Evolutionary conservation across 2,888 invertebrate species (phyloP).

Genomic region (Nebria salina): DNA sequence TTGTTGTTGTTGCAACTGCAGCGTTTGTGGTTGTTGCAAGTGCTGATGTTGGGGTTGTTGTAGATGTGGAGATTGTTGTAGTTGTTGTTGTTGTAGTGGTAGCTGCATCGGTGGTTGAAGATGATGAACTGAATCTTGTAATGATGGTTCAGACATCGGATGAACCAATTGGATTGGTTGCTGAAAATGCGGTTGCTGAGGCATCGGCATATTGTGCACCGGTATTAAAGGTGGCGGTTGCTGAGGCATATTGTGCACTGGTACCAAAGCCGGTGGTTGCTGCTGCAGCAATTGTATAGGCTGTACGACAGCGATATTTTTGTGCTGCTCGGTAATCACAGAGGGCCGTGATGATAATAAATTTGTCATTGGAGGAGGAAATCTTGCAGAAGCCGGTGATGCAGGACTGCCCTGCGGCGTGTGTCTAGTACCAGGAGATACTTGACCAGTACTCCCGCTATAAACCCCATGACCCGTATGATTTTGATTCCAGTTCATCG

Average conservation of each 20-base stretch:
- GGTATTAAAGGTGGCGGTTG: constrained; percentile 21
- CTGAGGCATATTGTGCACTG: neutral
- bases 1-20: constrained; percentile 42
- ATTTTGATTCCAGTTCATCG: constrained; percentile 53
- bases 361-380: constrained; percentile 44
- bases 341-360: constrained; percentile 44
- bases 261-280: constrained; percentile 39
- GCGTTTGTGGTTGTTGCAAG: constrained; percentile 4
- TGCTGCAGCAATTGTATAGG: constrained; percentile 49
- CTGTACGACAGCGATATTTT: constrained; percentile 29
- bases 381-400: constrained; percentile 49
- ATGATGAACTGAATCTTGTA: constrained; percentile 47
- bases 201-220: constrained; percentile 4
- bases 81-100: constrained; percentile 40
- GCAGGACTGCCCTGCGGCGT: constrained; percentile 56
- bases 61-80: constrained; percentile 55
- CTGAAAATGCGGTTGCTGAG: constrained; percentile 34
- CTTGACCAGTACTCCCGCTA: constrained; percentile 33
- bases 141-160: constrained; percentile 30
- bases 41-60: constrained; percentile 42
- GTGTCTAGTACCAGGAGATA: constrained; percentile 51
- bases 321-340: constrained; percentile 44
- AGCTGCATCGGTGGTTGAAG: constrained; percentile 45
- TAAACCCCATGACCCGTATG: constrained; percentile 52
- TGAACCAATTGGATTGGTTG: constrained; percentile 22